Conservation (phyloP, 2,888 invertebrate species). For the Escarpia spicata region DNA sequence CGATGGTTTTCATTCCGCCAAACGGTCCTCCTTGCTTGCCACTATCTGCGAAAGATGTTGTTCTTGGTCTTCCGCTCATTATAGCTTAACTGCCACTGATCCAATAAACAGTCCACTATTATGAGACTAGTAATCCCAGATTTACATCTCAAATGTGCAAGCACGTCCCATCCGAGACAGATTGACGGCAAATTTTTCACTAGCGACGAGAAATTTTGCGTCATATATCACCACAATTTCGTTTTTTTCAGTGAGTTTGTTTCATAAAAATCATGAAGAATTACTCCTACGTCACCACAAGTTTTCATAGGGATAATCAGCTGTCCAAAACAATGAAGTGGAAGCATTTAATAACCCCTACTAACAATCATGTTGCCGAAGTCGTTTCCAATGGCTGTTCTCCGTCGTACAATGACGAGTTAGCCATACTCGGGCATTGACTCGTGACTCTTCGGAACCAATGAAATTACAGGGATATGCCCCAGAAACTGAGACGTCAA, state of each 20-base stretch:
- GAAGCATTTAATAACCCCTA: background rate
- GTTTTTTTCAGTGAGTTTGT: background rate
- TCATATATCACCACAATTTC: slow-evolving; percentile 13
- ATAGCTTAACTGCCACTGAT: slow-evolving; percentile 11
- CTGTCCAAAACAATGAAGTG: background rate
- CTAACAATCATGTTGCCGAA: slow-evolving; percentile 16
- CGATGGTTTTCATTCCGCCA: slow-evolving; percentile 16
- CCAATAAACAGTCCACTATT: slow-evolving; percentile 13
- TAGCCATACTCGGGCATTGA: slow-evolving; percentile 19
- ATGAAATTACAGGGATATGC: background rate
- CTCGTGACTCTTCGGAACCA: slow-evolving; percentile 12
- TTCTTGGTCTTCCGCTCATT: slow-evolving; percentile 4
- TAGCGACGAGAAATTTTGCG: background rate
- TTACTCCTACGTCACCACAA: slow-evolving; percentile 13
- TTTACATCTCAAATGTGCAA: slow-evolving; percentile 13
- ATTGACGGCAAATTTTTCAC: background rate
- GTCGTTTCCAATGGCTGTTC: slow-evolving; percentile 25
- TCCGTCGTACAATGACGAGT: slow-evolving; percentile 27
- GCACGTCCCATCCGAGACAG: slow-evolving; percentile 11
- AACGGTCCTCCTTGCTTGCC: slow-evolving; percentile 13
- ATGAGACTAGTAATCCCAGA: slow-evolving; percentile 6
- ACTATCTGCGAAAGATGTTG: slow-evolving; percentile 16
- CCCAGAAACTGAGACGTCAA: background rate
- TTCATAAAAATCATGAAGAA: background rate
- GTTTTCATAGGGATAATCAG: slow-evolving; percentile 10